Conservation (phyloP, 1,140 invertebrate genomes). For the Zaprionus tsacasi region DNA sequence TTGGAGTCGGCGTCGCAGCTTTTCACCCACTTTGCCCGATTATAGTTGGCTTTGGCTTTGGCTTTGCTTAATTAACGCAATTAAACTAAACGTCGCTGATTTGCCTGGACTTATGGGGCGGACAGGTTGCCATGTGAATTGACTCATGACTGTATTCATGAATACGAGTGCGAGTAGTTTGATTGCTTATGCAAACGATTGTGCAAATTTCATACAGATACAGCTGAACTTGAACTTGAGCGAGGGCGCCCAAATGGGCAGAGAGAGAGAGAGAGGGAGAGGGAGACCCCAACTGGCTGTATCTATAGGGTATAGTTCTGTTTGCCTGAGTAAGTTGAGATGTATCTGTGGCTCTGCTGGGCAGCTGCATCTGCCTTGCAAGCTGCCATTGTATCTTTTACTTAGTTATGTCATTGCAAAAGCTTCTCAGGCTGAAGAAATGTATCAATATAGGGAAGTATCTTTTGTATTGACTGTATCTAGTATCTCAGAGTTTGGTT, state of each 20-base stretch:
- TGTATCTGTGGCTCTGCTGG: not conserved
- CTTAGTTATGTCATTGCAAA: not conserved
- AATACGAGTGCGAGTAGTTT: not conserved
- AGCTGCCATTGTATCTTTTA: not conserved
- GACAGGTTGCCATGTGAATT: slow-evolving; percentile 31
- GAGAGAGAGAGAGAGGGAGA: too few relatives aligned
- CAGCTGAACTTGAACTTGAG: slow-evolving; percentile 53
- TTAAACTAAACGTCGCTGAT: slow-evolving; percentile 37
- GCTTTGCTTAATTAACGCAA: slow-evolving; percentile 29
- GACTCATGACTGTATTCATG: slow-evolving; percentile 25
- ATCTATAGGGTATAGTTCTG: too few relatives aligned
- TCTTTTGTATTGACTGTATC: not conserved
- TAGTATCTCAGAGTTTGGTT: not conserved
- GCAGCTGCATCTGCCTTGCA: not conserved
- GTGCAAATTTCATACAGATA: slow-evolving; percentile 45
- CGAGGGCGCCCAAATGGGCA: not conserved
- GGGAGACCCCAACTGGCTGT: not conserved
- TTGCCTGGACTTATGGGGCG: slow-evolving; percentile 34
- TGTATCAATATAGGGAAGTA: not conserved
- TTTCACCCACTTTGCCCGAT: slow-evolving; percentile 15
- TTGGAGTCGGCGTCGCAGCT: slow-evolving; percentile 5
- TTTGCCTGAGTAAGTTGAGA: not conserved
- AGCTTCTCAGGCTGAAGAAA: not conserved
- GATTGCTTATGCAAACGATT: slow-evolving; percentile 65
- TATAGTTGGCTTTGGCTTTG: not conserved